A percentile compares a stretch with the other conserved stretches of the same genome.
Evolutionary conservation across 2,797 vertebrate species (phyloP).

Genomic region (Enteromius argenteus): DNA sequence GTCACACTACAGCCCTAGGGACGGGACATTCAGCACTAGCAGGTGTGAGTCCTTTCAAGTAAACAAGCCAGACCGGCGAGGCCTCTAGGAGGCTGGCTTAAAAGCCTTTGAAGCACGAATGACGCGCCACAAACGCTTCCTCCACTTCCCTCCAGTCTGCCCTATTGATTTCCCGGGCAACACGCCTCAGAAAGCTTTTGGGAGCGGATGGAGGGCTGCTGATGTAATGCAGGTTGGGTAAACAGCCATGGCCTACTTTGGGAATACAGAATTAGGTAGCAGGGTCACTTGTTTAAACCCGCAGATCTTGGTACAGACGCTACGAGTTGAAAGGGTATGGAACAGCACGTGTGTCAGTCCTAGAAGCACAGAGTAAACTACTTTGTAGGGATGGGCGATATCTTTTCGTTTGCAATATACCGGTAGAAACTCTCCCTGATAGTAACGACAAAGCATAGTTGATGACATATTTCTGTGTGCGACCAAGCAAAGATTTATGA

Average conservation of each 20-base stretch:
- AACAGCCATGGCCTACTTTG: constrained; percentile 54
- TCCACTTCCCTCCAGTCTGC: constrained; percentile 28
- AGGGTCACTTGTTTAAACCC: constrained; percentile 1
- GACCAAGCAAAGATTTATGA: no score
- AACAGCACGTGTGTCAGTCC: neutral
- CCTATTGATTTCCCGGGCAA: constrained; percentile 46
- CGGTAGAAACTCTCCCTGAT: neutral
- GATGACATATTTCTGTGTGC: no score
- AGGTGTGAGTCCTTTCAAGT: constrained; percentile 27
- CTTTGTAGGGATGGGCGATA: neutral
- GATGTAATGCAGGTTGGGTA: constrained; percentile 47
- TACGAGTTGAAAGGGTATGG: constrained; percentile 3
- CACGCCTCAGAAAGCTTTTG: constrained; percentile 17
- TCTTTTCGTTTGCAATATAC: neutral
- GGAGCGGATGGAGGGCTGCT: constrained; percentile 15
- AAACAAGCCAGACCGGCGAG: constrained; percentile 11
- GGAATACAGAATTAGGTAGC: constrained; percentile 34
- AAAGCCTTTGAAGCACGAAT: constrained; percentile 33
- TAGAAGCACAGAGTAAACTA: constrained; percentile 4
- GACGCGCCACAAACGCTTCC: neutral
- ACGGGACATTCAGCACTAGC: constrained; percentile 20
- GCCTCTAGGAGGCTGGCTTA: constrained; percentile 7
- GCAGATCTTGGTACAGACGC: neutral
- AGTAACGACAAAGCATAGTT: no score
- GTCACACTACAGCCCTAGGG: constrained; percentile 31